Percentiles rank a stretch among this genome's conserved stretches.
Evolutionary conservation across 1,140 invertebrate species (phyloP).

Genomic region (Sarcophaga bullata): DNA sequence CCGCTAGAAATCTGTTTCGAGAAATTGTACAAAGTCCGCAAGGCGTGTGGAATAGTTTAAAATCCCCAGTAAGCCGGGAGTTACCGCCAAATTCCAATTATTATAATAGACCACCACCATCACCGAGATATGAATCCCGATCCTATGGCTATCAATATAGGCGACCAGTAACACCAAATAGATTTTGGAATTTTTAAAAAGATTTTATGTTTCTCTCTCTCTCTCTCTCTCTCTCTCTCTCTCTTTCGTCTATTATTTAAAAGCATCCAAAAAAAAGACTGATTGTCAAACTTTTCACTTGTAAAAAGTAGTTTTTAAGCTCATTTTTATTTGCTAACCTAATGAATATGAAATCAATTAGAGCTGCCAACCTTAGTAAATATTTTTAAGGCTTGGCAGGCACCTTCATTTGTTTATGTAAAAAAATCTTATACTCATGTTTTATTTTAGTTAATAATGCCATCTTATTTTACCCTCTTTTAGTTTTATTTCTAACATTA

Average conservation of each 20-base stretch:
- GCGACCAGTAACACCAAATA: constrained; percentile 30
- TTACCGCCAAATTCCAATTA: constrained; percentile 48
- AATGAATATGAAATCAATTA: too few relatives aligned
- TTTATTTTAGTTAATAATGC: too few relatives aligned
- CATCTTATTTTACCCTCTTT: too few relatives aligned
- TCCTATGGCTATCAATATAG: constrained; percentile 29
- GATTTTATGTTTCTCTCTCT: background rate
- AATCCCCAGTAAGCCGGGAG: constrained; percentile 54
- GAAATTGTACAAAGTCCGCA: constrained; percentile 59
- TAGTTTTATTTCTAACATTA: too few relatives aligned
- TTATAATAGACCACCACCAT: background rate
- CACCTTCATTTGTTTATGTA: too few relatives aligned
- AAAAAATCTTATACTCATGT: too few relatives aligned
- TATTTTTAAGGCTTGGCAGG: too few relatives aligned
- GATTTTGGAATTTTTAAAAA: constrained; percentile 43
- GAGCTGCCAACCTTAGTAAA: too few relatives aligned
- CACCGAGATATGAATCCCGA: constrained; percentile 52
- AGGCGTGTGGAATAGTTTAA: constrained; percentile 55
- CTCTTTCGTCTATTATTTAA: background rate
- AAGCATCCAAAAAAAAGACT: too few relatives aligned
- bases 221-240: background rate
- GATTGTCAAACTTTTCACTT: too few relatives aligned
- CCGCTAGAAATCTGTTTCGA: constrained; percentile 60
- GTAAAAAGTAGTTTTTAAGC: too few relatives aligned
- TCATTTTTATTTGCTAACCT: too few relatives aligned